These are phyloP conservation scores for Sitobion miscanthi DNA, from an alignment of 1,140 invertebrate species.

Conservation along the genomic window DNA sequence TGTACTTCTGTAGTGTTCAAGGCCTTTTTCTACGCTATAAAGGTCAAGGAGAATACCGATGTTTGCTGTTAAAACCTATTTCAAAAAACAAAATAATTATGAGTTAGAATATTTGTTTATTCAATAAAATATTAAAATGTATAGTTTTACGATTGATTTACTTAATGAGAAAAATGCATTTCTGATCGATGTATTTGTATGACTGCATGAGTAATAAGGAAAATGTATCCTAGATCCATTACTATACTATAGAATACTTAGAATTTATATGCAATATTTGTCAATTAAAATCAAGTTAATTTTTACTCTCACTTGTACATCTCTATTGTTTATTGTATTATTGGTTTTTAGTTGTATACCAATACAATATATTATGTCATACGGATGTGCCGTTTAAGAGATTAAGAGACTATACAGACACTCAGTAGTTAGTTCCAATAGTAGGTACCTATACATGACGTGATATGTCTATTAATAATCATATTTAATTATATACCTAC, in stretches of 20 bases:
- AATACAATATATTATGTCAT: not conserved
- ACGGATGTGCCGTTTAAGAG: too few relatives aligned
- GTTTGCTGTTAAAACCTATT: conserved; percentile 75
- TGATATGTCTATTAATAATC: not conserved
- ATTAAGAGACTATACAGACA: not conserved
- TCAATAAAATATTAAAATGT: not conserved
- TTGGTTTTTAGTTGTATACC: not conserved
- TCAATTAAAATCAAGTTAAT: not conserved
- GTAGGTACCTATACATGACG: not conserved
- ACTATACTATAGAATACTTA: not conserved
- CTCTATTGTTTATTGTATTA: not conserved
- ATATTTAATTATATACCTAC: not conserved
- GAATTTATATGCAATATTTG: not conserved
- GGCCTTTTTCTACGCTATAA: conserved; percentile 76
- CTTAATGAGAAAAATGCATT: not conserved
- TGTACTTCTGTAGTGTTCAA: conserved; percentile 76
- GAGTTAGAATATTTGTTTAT: not conserved
- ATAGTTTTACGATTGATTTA: not conserved
- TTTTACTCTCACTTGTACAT: not conserved
- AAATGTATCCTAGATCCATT: not conserved
- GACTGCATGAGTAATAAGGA: not conserved
- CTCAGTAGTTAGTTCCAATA: not conserved
- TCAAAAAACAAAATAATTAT: not conserved
- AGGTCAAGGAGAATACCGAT: conserved; percentile 74
- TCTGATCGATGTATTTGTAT: not conserved